Evolutionary conservation across 2,113 vertebrate genomes (phyloP).

Genomic region (Odobenus rosmarus): DNA sequence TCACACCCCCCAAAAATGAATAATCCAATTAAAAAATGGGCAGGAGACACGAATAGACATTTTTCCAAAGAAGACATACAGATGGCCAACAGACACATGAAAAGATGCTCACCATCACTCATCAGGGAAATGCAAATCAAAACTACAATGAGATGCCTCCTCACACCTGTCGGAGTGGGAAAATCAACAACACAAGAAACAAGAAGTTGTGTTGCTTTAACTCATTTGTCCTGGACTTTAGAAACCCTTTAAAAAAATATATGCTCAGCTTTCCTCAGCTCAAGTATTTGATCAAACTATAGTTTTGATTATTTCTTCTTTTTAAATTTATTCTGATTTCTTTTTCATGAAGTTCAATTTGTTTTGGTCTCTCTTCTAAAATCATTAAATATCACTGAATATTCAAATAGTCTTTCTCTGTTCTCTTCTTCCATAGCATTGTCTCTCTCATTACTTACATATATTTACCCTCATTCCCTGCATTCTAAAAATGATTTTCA

Average conservation of each 20-base stretch:
- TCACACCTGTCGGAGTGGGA: neutral
- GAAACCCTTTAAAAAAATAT: neutral
- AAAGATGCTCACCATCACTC: neutral
- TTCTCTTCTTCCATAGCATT: neutral
- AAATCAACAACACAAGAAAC: neutral
- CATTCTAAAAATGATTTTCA: neutral
- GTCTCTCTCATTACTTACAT: neutral
- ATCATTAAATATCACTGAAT: neutral
- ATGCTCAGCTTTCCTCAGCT: neutral
- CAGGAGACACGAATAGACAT: neutral
- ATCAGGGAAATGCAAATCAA: neutral
- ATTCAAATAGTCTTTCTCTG: neutral
- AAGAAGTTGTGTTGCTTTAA: neutral
- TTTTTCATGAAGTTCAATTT: neutral
- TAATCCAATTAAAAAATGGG: neutral
- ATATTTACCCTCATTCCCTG: neutral
- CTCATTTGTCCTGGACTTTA: neutral
- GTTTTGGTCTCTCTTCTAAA: neutral
- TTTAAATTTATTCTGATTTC: constrained; percentile 1
- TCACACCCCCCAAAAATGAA: neutral
- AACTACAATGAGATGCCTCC: neutral
- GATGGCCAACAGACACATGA: neutral
- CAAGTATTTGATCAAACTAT: neutral
- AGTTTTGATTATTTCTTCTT: neutral
- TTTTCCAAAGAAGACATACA: neutral